These are phyloP conservation scores for Myotis davidii DNA, from an alignment of 2,113 vertebrate species.

Conservation along the genomic window DNA sequence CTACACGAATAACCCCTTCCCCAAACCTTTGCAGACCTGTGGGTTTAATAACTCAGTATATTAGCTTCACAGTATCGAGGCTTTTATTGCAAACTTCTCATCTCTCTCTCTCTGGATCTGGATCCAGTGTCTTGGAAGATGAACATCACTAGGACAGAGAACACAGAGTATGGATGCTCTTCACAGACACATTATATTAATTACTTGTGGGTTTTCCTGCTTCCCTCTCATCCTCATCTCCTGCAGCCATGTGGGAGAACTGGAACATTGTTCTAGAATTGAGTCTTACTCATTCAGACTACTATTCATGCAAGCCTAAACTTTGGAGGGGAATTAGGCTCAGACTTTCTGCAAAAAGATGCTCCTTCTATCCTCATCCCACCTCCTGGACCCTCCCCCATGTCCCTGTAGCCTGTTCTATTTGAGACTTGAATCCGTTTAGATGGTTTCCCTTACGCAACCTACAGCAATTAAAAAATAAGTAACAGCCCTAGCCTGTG, in stretches of 20 bases:
- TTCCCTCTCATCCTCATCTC: neutral
- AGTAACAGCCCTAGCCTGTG: neutral
- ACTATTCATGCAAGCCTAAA: neutral
- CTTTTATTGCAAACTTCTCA: neutral
- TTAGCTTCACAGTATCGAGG: neutral
- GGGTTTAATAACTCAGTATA: neutral
- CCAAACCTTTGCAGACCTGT: neutral
- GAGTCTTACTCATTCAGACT: neutral
- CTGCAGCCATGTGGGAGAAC: neutral
- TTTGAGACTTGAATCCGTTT: constrained; percentile 12
- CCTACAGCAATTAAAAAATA: constrained; percentile 25
- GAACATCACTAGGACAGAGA: neutral
- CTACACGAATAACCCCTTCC: neutral
- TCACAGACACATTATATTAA: neutral
- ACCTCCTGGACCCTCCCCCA: neutral
- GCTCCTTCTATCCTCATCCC: neutral
- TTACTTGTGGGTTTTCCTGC: neutral
- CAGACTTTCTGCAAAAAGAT: neutral
- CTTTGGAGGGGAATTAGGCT: neutral
- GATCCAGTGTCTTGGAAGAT: neutral
- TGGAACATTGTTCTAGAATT: neutral
- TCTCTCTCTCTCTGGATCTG: neutral
- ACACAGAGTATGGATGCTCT: too few species aligned
- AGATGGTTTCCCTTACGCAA: neutral
- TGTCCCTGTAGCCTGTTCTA: neutral